Evolutionary conservation across 64 coral and sea anemone species (phyloP).

Genomic region (Anthopleura sola): DNA sequence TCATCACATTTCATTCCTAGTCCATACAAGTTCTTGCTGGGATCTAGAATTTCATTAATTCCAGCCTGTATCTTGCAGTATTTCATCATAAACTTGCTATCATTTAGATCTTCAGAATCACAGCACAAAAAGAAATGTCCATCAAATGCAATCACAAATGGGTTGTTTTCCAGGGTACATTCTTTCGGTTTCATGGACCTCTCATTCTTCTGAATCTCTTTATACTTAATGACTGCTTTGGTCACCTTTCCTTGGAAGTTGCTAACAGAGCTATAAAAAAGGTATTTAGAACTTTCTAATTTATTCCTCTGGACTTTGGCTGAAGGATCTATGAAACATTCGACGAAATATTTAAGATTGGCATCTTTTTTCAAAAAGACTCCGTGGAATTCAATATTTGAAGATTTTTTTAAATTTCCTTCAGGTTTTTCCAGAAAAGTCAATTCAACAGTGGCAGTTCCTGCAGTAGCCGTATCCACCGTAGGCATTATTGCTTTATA

Average conservation of each 20-base stretch:
- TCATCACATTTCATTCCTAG: too few relatives aligned
- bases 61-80: neutral
- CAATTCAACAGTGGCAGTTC: neutral
- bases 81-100: neutral
- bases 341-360: neutral
- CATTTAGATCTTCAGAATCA: neutral
- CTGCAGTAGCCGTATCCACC: neutral
- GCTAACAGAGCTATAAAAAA: neutral
- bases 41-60: neutral
- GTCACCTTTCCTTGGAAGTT: neutral
- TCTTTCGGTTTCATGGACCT: too few relatives aligned
- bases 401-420: too few relatives aligned
- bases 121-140: neutral
- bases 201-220: neutral
- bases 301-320: neutral
- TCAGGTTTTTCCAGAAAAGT: neutral
- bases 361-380: neutral
- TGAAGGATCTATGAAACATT: neutral
- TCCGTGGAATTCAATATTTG: too few relatives aligned
- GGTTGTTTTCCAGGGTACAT: too few relatives aligned
- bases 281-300: neutral
- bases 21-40: neutral
- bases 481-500: neutral
- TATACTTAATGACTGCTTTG: neutral
- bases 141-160: neutral